Conservation (phyloP, 2,797 vertebrate species). For the Syncerus caffer region DNA sequence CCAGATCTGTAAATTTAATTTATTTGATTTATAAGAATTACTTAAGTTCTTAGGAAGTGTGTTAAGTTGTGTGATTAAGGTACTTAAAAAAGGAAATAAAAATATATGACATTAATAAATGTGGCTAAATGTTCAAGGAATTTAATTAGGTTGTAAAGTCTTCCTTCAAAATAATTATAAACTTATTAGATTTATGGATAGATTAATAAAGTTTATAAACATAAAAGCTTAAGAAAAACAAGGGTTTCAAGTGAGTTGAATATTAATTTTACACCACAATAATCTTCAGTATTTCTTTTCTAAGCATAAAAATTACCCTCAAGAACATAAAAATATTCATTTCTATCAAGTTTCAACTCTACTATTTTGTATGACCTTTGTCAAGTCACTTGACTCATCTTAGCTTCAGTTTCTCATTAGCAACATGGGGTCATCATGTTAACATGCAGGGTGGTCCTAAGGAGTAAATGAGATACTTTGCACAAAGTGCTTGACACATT, state of each 20-base stretch:
- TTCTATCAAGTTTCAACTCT: neutral
- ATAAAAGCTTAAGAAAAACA: conserved; percentile 17
- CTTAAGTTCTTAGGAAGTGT: neutral
- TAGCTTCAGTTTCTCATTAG: neutral
- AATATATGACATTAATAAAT: conserved; percentile 19
- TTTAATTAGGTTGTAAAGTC: conserved; percentile 19
- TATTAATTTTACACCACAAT: neutral
- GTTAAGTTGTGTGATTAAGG: neutral
- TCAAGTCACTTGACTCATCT: neutral
- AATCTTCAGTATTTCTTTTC: neutral
- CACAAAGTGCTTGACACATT: neutral
- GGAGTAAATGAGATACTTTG: neutral
- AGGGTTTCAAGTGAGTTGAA: neutral
- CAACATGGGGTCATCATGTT: neutral
- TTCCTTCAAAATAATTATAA: neutral
- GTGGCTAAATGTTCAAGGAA: conserved; percentile 31
- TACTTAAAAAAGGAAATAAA: conserved; percentile 35
- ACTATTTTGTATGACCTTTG: neutral
- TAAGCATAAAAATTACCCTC: neutral
- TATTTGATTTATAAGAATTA: neutral
- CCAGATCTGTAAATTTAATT: neutral
- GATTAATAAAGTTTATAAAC: conserved; percentile 28
- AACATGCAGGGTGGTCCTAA: neutral
- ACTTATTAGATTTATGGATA: conserved; percentile 16
- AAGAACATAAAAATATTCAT: neutral